phyloP scores from a whole-genome alignment of 2,888 invertebrate species.

The Hemithea aestivaria region DNA sequence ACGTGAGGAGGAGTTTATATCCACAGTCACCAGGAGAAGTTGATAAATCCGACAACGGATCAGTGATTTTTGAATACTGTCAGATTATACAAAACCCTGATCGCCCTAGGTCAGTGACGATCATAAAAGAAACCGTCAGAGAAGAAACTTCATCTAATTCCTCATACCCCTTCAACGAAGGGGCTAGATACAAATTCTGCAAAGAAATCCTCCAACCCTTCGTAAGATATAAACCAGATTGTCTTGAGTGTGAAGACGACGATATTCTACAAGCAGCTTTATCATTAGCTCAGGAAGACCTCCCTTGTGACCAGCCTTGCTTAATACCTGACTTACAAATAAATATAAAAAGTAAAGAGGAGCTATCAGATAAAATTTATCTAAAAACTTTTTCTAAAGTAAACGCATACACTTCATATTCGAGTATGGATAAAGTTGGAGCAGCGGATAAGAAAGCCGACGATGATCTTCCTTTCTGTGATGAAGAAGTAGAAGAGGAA shows the following conservation, averaged over 20 bases:
- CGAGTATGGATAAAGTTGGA: constrained; percentile 4
- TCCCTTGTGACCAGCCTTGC: constrained; percentile 35
- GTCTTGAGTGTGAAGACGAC: constrained; percentile 31
- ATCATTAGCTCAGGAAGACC: constrained; percentile 30
- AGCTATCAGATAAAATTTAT: constrained; percentile 1
- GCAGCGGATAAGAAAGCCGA: background rate
- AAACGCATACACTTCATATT: constrained; percentile 18
- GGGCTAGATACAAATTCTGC: constrained; percentile 35
- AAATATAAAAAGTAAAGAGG: constrained; percentile 9
- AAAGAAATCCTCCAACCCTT: constrained; percentile 47
- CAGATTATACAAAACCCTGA: constrained; percentile 37
- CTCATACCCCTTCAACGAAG: constrained; percentile 15
- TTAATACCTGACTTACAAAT: constrained; percentile 8
- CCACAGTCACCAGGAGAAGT: constrained; percentile 23
- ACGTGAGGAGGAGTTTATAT: background rate
- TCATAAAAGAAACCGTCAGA: constrained; percentile 36
- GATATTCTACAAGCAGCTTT: constrained; percentile 31
- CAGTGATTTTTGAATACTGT: constrained; percentile 35
- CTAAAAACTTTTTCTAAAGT: constrained; percentile 14
- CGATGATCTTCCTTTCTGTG: constrained; percentile 1
- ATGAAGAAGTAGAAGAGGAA: constrained; percentile 2
- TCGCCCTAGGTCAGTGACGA: constrained; percentile 28
- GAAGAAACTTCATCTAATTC: constrained; percentile 32
- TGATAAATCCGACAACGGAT: constrained; percentile 23
- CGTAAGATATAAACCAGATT: constrained; percentile 31